A percentile compares a stretch with the other conserved stretches of the same genome.
Evolutionary conservation across 2,113 vertebrate species (phyloP).

Genomic region (Mesocricetus auratus): DNA sequence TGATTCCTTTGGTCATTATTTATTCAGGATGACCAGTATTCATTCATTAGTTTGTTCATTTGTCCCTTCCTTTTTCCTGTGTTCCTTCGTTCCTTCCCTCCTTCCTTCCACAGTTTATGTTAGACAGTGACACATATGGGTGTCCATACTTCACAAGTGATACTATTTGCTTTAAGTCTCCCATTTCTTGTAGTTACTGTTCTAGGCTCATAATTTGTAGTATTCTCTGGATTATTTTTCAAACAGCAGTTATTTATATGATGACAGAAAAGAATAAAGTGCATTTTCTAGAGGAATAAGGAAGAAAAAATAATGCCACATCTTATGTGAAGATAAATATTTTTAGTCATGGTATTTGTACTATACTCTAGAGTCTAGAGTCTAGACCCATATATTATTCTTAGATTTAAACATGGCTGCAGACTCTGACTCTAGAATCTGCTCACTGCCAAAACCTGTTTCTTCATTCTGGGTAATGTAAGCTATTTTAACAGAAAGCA

Average conservation of each 20-base stretch:
- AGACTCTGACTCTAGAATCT: slow-evolving; percentile 28
- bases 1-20: not conserved
- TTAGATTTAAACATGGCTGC: slow-evolving; percentile 61
- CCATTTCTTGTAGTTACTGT: not conserved
- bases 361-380: not conserved
- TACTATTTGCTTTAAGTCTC: not conserved
- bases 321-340: not conserved
- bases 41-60: not conserved
- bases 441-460: slow-evolving; percentile 47
- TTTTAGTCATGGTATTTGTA: slow-evolving; percentile 56
- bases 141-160: not conserved
- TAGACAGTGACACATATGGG: not conserved
- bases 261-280: slow-evolving; percentile 22
- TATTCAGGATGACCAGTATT: not conserved
- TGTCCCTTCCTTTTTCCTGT: too few relatives aligned
- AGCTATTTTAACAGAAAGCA: slow-evolving; percentile 67
- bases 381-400: slow-evolving; percentile 48
- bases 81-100: not conserved
- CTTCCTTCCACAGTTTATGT: not conserved
- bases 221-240: not conserved
- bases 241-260: slow-evolving; percentile 1
- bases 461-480: slow-evolving; percentile 69
- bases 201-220: not conserved
- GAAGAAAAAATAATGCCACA: not conserved
- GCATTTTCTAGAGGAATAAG: not conserved